Percentiles rank a stretch among this genome's conserved stretches.
Evolutionary conservation across 1,140 invertebrate genomes (phyloP).

Genomic region (Papilio aristodemus): DNA sequence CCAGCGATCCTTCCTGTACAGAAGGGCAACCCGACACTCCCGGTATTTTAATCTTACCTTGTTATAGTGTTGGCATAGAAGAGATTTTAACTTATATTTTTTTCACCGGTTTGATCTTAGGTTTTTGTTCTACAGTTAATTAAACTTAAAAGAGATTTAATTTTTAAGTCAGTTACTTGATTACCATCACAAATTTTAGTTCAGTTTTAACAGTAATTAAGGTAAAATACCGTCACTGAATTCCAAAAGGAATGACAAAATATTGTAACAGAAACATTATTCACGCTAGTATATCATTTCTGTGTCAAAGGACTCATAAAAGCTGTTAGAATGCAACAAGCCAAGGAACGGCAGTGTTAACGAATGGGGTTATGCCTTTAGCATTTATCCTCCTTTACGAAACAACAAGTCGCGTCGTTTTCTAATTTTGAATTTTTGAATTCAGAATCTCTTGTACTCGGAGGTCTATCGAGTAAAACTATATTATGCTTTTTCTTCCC

Average conservation of each 20-base stretch:
- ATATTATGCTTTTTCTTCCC: background rate
- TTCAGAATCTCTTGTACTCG: constrained; percentile 46
- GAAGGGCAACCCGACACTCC: background rate
- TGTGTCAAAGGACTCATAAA: constrained; percentile 8
- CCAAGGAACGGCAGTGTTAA: background rate
- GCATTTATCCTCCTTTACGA: constrained; percentile 19
- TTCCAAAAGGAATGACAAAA: background rate
- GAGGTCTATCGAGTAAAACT: constrained; percentile 35
- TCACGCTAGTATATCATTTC: background rate
- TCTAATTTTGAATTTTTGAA: constrained; percentile 40
- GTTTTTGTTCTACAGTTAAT: too few species aligned
- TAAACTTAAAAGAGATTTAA: too few species aligned
- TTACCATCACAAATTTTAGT: too few species aligned
- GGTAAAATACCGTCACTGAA: too few species aligned
- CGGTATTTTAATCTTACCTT: background rate
- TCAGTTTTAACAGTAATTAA: too few species aligned
- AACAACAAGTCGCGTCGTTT: constrained; percentile 41
- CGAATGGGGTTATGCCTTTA: constrained; percentile 26
- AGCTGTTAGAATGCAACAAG: constrained; percentile 22
- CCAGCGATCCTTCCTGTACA: background rate
- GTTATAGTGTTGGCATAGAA: background rate
- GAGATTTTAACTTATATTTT: too few species aligned
- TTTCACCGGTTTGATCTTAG: too few species aligned
- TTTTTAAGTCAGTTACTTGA: too few species aligned
- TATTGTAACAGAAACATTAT: background rate